These are phyloP conservation scores for Drosophila tristis DNA, from an alignment of 1,140 invertebrate genomes.

Conservation along the genomic window DNA sequence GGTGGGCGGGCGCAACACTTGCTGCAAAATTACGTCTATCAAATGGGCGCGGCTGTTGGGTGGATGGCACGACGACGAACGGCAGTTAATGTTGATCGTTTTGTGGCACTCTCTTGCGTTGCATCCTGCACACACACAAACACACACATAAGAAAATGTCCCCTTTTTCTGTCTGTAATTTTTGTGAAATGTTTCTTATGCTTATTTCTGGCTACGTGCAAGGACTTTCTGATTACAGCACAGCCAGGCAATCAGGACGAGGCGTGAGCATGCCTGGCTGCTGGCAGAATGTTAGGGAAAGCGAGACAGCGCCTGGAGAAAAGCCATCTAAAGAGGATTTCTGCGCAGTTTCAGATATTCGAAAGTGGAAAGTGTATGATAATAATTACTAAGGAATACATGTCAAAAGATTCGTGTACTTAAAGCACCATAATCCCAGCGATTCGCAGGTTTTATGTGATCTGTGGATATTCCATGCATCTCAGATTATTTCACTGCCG, in stretches of 20 bases:
- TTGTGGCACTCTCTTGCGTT: conserved; percentile 63
- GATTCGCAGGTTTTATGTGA: too few species aligned
- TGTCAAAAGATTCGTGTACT: too few species aligned
- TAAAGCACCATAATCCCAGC: too few species aligned
- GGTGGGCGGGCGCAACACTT: conserved; percentile 28
- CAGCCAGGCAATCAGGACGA: conserved; percentile 6
- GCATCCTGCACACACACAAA: conserved; percentile 21
- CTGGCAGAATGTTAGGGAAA: too few species aligned
- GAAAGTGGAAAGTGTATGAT: too few species aligned
- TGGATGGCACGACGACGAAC: conserved; percentile 4
- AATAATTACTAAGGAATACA: too few species aligned
- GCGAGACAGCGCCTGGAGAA: too few species aligned
- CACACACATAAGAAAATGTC: background rate
- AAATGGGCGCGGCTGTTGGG: conserved; percentile 44
- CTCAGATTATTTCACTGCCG: too few species aligned
- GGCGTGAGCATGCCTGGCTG: too few species aligned
- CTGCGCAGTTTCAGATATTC: too few species aligned
- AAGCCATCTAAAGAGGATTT: too few species aligned
- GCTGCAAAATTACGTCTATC: conserved; percentile 69
- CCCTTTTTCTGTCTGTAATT: conserved; percentile 38
- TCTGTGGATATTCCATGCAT: too few species aligned
- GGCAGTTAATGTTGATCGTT: conserved; percentile 66
- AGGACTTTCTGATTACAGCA: conserved; percentile 29
- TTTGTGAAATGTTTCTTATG: conserved; percentile 61
- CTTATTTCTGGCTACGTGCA: conserved; percentile 65